Conservation (phyloP, 2,888 invertebrate species). For the Temnothorax rugatulus region DNA sequence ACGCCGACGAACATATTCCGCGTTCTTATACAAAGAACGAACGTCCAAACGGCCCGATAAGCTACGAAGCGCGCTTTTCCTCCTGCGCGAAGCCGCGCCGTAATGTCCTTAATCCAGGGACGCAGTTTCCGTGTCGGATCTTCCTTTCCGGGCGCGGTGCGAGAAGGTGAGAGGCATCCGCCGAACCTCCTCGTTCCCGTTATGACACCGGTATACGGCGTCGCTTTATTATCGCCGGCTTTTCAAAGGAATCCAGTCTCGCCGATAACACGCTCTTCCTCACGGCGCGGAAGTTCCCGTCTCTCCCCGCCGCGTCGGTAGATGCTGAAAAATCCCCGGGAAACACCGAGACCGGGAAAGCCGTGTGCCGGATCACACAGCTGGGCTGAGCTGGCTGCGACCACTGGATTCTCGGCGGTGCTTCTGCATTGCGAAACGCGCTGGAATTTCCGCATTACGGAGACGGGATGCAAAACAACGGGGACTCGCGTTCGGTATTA, state of each 20-base stretch:
- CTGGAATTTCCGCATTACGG: constrained; percentile 35
- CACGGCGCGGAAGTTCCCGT: constrained; percentile 55
- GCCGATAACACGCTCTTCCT: constrained; percentile 67
- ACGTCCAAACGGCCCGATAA: constrained; percentile 68
- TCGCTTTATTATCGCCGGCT: constrained; percentile 75
- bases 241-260: constrained; percentile 72
- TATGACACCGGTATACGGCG: constrained; percentile 65
- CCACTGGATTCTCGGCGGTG: constrained; percentile 10
- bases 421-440: constrained; percentile 31
- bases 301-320: constrained; percentile 9
- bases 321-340: constrained; percentile 52
- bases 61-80: constrained; percentile 61
- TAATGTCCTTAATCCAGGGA: constrained; percentile 72
- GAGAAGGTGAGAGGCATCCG: constrained; percentile 56
- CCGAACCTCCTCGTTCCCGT: constrained; percentile 70
- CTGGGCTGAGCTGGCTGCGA: background rate
- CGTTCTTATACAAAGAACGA: constrained; percentile 53
- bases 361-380: background rate
- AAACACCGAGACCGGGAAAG: constrained; percentile 37
- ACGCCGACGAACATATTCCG: background rate
- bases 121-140: constrained; percentile 64
- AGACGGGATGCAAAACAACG: constrained; percentile 3
- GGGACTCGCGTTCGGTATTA: constrained; percentile 19
- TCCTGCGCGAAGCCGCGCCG: constrained; percentile 54
- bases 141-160: constrained; percentile 63